A percentile compares a stretch with the other conserved stretches of the same genome.
Evolutionary conservation across 2,113 vertebrate genomes (phyloP).

Genomic region (rabbit (Oryctolagus cuniculus)): mOryCun1.1 NC_091438.1:113296501-113297000

Average conservation of each 20-base stretch:
- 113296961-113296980: not conserved
- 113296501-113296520: not conserved
- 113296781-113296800: not conserved
- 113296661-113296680: not conserved
- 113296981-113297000: constrained; percentile 7
- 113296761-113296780: not conserved
- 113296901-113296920: not conserved
- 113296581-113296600: not conserved
- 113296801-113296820: not conserved
- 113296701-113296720: not conserved
- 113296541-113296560: not conserved
- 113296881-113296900: not conserved
- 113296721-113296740: not conserved
- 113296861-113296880: not conserved
- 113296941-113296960: constrained; percentile 36
- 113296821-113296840: not conserved
- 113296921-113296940: not conserved
- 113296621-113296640: not conserved
- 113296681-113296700: not conserved
- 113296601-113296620: not conserved
- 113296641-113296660: not conserved
- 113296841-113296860: not conserved
- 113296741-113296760: not conserved
- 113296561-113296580: not conserved
- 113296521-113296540: not conserved